Evolutionary conservation across 2,113 vertebrate genomes (phyloP), one percentile per base, ranked within the genome.

Genomic region (Gobiocypris rarus): DNA sequence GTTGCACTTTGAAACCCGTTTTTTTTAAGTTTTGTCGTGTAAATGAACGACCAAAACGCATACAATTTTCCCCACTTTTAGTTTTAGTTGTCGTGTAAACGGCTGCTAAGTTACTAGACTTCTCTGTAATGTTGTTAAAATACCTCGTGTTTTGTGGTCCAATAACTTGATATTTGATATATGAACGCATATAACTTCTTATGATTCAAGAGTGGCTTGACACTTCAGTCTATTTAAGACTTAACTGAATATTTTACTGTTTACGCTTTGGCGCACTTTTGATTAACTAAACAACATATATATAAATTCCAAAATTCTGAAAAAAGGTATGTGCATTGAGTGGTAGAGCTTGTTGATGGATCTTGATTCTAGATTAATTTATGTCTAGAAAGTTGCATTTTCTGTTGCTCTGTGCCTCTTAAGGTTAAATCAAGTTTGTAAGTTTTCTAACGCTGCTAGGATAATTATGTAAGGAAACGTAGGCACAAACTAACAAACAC

Each of bases 361-460:
- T 41, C 71, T 63, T 38, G 9, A 48, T 41, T 15, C 52, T 73
- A 59, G 17, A 58, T 54, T 81, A 1, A 69, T 75, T 38, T 50
- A 4, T 4, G 4, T 63, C 11, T 63, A 52, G 52, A 71, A 81
- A 28, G 69, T 75, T 3, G 41, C 9, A 0, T 54, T 48, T 75
- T 43, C 14, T 71, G 70, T 85, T 59, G 59, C 59, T 84, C 63
- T 79, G 52, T 86, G 61, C 82, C 38, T 73, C 83, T 76, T 13
- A 83, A 81, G 59, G 83, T 86, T 38, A 85, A 86, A 87, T 82
- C 48, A 63, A 83, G 71, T 82, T 79, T 56, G 38, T 86, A 52
- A 14, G 78, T 87, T 75, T 85, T 41, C 56, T 87, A 78, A 90
- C 70, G 79, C 81, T 88, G 84, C 76, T 87, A 88, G 50, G 7